phyloP scores from a whole-genome alignment of 2,113 vertebrate genomes.

The Malurus cyaneus region DNA sequence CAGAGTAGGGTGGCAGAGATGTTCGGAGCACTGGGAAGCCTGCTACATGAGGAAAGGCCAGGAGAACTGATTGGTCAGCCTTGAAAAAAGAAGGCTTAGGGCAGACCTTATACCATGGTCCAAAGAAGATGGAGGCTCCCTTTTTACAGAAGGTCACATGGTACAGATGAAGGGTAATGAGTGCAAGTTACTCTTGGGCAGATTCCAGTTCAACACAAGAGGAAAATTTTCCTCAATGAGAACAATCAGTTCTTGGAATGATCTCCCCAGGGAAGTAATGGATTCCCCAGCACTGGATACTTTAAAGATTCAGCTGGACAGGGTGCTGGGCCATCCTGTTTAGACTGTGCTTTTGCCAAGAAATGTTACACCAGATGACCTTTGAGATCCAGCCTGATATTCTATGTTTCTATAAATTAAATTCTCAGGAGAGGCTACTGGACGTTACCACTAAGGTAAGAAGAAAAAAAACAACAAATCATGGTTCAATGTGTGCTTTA shows the following conservation, averaged over 20 bases:
- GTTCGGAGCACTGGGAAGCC: not conserved
- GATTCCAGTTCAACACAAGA: not conserved
- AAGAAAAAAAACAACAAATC: not conserved
- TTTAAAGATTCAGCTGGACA: not conserved
- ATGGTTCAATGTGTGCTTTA: not conserved
- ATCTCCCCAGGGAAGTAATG: not conserved
- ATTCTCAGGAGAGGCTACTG: not conserved
- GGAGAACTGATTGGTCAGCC: not conserved
- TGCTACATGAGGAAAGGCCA: not conserved
- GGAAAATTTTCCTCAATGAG: not conserved
- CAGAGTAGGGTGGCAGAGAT: not conserved
- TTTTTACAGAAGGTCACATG: not conserved
- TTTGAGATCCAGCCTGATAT: not conserved
- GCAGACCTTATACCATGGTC: not conserved
- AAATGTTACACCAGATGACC: not conserved
- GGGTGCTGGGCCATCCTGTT: not conserved
- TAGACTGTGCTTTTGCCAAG: not conserved
- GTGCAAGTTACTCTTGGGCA: not conserved
- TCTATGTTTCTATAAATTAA: not conserved
- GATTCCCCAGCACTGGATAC: not conserved
- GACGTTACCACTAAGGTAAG: not conserved
- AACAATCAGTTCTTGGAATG: not conserved
- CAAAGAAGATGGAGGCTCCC: not conserved
- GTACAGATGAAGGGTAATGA: no score
- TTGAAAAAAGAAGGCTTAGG: not conserved